phyloP scores from a whole-genome alignment of 1,140 invertebrate genomes.

The Orchestia grillus region DNA sequence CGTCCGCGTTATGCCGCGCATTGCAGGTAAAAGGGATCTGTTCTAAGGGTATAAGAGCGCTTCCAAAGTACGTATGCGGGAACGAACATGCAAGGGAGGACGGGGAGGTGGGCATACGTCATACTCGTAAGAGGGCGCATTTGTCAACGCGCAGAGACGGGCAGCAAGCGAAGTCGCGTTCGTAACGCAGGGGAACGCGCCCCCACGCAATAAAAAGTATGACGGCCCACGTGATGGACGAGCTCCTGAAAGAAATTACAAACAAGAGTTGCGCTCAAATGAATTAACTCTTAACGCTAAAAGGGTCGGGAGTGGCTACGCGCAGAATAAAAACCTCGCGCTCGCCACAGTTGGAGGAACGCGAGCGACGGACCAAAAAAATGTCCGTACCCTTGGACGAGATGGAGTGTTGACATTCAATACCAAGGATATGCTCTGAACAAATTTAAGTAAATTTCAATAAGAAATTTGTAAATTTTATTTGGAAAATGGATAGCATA shows the following conservation, averaged over 20 bases:
- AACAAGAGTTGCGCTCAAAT: conserved; percentile 37
- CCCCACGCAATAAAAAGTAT: not conserved
- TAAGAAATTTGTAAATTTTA: not conserved
- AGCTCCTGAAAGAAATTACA: conserved; percentile 55
- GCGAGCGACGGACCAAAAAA: not conserved
- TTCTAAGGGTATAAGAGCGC: not conserved
- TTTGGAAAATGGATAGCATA: not conserved
- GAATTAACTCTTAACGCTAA: conserved; percentile 54
- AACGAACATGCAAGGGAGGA: not conserved
- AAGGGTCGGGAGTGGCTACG: conserved; percentile 5
- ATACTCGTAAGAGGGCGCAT: conserved; percentile 25
- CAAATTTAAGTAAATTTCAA: not conserved
- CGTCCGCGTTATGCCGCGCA: no score
- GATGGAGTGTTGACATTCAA: not conserved
- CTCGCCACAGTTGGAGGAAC: not conserved
- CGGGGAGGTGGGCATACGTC: not conserved
- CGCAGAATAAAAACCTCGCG: not conserved
- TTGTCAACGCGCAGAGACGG: conserved; percentile 7
- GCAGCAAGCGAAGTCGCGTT: not conserved
- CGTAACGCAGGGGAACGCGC: not conserved
- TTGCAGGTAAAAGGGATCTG: not conserved
- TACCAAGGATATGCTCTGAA: not conserved
- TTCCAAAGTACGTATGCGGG: not conserved
- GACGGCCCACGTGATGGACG: conserved; percentile 12
- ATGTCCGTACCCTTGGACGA: not conserved